These are phyloP conservation scores for Halichoeres trimaculatus DNA, from an alignment of 2,113 vertebrate genomes.

Conservation along the genomic window DNA sequence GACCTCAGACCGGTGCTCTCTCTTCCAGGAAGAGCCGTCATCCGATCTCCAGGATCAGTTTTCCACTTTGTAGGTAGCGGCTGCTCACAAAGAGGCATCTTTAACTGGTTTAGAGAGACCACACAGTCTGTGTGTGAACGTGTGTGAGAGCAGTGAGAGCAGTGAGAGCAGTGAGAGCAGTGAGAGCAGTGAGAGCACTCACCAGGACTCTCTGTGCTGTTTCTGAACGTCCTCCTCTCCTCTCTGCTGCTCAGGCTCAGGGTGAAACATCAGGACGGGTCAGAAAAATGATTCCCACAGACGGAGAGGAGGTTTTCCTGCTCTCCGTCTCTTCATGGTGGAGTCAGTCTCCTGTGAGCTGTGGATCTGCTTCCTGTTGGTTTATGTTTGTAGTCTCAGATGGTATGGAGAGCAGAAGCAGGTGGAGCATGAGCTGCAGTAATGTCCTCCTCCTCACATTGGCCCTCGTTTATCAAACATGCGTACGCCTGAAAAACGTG, in stretches of 20 bases:
- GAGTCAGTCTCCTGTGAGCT: too few species aligned
- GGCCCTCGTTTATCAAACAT: too few species aligned
- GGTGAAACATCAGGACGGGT: conserved; percentile 59
- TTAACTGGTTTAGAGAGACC: conserved; percentile 75
- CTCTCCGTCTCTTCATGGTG: too few species aligned
- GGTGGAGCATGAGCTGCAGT: too few species aligned
- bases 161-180: conserved; percentile 33
- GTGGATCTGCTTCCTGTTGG: too few species aligned
- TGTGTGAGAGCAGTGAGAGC: conserved; percentile 20
- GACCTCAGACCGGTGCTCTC: conserved; percentile 71
- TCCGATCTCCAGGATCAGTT: conserved; percentile 69
- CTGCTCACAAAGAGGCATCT: conserved; percentile 68
- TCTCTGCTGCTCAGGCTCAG: conserved; percentile 18
- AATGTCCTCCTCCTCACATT: too few species aligned
- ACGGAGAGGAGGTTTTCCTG: conserved; percentile 58
- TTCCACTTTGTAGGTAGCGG: conserved; percentile 74
- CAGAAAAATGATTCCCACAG: conserved; percentile 64
- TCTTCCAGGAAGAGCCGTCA: conserved; percentile 75
- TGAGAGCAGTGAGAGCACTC: conserved; percentile 28
- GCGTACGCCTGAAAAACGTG: too few species aligned
- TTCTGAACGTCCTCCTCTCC: conserved; percentile 58
- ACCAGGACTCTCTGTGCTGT: conserved; percentile 60
- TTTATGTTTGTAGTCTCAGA: too few species aligned
- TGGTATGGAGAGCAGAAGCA: too few species aligned
- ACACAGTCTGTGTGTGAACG: conserved; percentile 53